These are phyloP conservation scores for Trachymyrmex cornetzi DNA, from an alignment of 1,140 invertebrate species.

Conservation along the genomic window DNA sequence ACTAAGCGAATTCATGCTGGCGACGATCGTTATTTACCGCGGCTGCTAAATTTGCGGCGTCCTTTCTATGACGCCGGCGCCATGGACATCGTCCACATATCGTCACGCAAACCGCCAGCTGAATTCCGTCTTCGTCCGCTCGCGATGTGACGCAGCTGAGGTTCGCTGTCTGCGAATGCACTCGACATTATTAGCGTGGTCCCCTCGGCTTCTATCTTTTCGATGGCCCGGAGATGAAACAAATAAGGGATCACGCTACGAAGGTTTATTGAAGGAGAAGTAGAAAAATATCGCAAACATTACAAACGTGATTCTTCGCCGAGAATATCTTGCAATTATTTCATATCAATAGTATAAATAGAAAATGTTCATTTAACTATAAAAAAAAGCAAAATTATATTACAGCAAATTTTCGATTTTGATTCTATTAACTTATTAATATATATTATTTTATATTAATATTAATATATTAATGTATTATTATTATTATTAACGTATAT, in stretches of 20 bases:
- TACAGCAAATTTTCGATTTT: not conserved
- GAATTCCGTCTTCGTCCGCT: constrained; percentile 32
- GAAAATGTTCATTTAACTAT: not conserved
- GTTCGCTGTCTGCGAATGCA: constrained; percentile 38
- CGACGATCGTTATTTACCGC: constrained; percentile 22
- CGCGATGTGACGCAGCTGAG: constrained; percentile 58
- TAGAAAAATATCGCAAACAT: not conserved
- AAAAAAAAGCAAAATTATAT: constrained; percentile 15
- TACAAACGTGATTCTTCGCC: too few species aligned
- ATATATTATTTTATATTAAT: too few species aligned
- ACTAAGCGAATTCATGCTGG: constrained; percentile 32
- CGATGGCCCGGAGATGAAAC: constrained; percentile 17
- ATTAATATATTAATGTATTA: too few species aligned
- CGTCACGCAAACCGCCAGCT: constrained; percentile 33
- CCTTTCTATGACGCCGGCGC: constrained; percentile 53
- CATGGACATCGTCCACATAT: constrained; percentile 23
- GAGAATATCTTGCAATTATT: not conserved
- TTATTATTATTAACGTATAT: too few species aligned
- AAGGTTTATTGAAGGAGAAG: constrained; percentile 12
- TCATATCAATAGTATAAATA: not conserved
- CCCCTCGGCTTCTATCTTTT: constrained; percentile 6
- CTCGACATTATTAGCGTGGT: constrained; percentile 47
- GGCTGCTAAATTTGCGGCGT: constrained; percentile 54
- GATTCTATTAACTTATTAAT: not conserved
- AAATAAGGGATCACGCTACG: not conserved